phyloP scores from a whole-genome alignment of 2,888 invertebrate genomes.

The Cephus pygmeus region DNA sequence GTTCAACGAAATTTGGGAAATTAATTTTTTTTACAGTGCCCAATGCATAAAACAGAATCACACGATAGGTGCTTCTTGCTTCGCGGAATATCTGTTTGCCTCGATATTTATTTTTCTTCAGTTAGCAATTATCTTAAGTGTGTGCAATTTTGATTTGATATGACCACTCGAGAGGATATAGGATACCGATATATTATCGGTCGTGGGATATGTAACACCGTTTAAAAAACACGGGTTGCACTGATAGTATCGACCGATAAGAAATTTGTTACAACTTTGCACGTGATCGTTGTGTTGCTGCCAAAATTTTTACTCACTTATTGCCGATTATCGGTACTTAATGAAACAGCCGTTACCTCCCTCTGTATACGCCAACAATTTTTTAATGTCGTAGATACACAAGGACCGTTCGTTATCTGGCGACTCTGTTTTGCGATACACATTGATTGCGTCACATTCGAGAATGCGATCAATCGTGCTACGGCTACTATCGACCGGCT shows the following conservation, averaged over 20 bases:
- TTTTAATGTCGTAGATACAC: not conserved
- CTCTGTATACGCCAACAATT: not conserved
- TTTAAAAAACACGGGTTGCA: not conserved
- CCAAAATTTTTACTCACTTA: not conserved
- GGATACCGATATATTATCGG: not conserved
- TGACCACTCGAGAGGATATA: not conserved
- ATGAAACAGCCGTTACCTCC: not conserved
- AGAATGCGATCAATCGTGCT: not conserved
- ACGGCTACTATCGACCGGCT: not conserved
- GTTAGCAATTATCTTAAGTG: not conserved
- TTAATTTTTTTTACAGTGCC: too few relatives aligned
- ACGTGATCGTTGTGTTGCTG: not conserved
- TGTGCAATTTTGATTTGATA: not conserved
- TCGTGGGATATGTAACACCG: not conserved
- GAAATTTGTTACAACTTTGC: not conserved
- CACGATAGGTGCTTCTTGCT: not conserved
- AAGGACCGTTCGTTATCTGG: not conserved
- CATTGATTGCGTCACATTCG: not conserved
- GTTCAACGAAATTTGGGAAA: too few relatives aligned
- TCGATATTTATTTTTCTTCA: not conserved
- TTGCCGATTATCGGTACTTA: not conserved
- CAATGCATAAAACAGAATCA: not conserved
- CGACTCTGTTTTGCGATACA: not conserved
- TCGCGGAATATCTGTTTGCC: too few relatives aligned
- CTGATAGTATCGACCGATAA: not conserved